Conservation (phyloP, 1,140 invertebrate genomes). For the Ctenoplectra terminalis region DNA sequence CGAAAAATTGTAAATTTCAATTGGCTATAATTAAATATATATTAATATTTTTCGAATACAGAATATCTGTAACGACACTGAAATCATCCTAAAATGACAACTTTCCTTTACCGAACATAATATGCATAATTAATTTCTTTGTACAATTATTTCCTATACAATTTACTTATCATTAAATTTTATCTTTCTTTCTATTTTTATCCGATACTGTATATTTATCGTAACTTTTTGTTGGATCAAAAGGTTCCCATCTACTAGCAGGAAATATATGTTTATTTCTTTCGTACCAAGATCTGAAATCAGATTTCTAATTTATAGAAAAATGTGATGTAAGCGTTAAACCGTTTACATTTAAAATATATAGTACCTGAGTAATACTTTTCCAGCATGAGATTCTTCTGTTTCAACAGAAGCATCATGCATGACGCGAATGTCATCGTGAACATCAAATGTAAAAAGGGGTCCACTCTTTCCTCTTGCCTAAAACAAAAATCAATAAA, state of each 20-base stretch:
- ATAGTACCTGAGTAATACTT: slow-evolving; percentile 91
- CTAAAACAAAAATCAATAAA: slow-evolving; percentile 78
- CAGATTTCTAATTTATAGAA: slow-evolving; percentile 6
- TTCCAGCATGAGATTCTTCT: slow-evolving; percentile 98
- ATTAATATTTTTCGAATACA: slow-evolving; percentile 14
- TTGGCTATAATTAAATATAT: slow-evolving; percentile 7
- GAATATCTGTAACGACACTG: slow-evolving; percentile 10
- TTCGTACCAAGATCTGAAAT: slow-evolving; percentile 95
- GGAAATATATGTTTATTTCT: slow-evolving; percentile 99
- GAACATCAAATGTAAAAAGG: slow-evolving; percentile 98
- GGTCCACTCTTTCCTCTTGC: slow-evolving; percentile 99
- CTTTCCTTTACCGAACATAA: slow-evolving; percentile 21
- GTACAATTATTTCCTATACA: slow-evolving; percentile 30
- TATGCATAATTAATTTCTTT: background rate
- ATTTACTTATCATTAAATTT: slow-evolving; percentile 51
- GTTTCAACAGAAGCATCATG: slow-evolving; percentile 98
- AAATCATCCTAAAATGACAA: slow-evolving; percentile 11
- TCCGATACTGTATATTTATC: slow-evolving; percentile 96
- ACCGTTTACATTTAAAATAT: background rate
- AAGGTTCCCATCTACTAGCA: slow-evolving; percentile 99
- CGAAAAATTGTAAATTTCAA: slow-evolving; percentile 6
- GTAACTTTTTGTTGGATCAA: slow-evolving; percentile 99
- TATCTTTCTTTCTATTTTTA: slow-evolving; percentile 84
- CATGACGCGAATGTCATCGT: slow-evolving; percentile 96
- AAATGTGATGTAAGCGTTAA: background rate